phyloP scores from a whole-genome alignment of 2,113 vertebrate species.

The Sprattus sprattus region DNA sequence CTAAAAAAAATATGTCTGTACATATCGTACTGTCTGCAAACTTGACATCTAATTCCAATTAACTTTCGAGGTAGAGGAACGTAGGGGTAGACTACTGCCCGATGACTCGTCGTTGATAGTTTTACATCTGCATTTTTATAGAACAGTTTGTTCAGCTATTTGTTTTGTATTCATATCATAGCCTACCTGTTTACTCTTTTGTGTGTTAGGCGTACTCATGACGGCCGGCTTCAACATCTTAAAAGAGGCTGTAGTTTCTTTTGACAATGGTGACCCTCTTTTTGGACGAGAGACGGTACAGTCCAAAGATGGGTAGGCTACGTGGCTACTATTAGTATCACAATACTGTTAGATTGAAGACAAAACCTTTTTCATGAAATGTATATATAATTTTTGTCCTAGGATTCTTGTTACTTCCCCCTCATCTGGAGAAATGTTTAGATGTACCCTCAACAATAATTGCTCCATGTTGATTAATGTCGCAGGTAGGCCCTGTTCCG shows the following conservation, averaged over 20 bases:
- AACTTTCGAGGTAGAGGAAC: too few relatives aligned
- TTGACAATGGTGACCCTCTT: conserved; percentile 35
- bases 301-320: conserved; percentile 55
- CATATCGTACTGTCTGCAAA: too few relatives aligned
- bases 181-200: not conserved
- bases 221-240: conserved; percentile 50
- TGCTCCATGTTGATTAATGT: conserved; percentile 22
- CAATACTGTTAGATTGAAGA: not conserved
- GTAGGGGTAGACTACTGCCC: not conserved
- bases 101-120: too few relatives aligned
- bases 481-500: not conserved
- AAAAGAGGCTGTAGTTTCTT: conserved; percentile 26
- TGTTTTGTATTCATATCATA: not conserved
- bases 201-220: conserved; percentile 36
- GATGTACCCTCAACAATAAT: conserved; percentile 28
- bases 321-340: not conserved
- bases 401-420: conserved; percentile 52
- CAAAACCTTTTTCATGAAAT: not conserved
- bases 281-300: conserved; percentile 55
- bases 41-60: too few relatives aligned
- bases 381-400: not conserved
- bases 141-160: not conserved
- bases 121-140: too few relatives aligned
- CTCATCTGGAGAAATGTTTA: conserved; percentile 30
- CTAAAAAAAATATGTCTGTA: too few relatives aligned